Percentiles rank a stretch among this genome's conserved stretches.
These are phyloP conservation scores for Doryteuthis pealeii DNA, from an alignment of 1,140 invertebrate genomes.

Conservation along the genomic window DNA sequence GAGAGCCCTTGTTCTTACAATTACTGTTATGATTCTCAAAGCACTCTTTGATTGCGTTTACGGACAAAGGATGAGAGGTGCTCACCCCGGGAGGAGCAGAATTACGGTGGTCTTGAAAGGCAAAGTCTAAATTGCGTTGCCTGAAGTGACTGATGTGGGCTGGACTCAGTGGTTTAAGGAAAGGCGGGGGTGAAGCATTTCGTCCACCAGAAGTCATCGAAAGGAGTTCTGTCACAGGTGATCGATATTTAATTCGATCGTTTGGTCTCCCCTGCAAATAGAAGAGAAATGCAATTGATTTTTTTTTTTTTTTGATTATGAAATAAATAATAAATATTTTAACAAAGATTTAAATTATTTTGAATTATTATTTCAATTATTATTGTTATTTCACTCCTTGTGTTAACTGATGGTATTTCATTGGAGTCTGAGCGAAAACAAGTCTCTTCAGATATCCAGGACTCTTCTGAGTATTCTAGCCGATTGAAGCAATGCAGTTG, in stretches of 20 bases:
- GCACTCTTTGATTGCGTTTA: constrained; percentile 37
- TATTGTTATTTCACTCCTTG: too few relatives aligned
- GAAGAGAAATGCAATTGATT: neutral
- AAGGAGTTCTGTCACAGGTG: constrained; percentile 6
- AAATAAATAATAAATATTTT: too few relatives aligned
- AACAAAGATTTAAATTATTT: too few relatives aligned
- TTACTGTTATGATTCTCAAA: constrained; percentile 41
- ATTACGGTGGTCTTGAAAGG: constrained; percentile 18
- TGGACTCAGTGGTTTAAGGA: constrained; percentile 2
- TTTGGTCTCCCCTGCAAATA: constrained; percentile 5
- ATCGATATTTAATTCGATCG: neutral
- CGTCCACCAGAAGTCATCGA: neutral
- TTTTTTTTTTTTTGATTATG: too few relatives aligned
- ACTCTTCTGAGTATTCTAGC: too few relatives aligned
- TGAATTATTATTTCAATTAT: too few relatives aligned
- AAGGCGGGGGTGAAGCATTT: neutral
- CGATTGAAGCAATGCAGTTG: too few relatives aligned
- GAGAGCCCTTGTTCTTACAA: constrained; percentile 49
- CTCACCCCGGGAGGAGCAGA: constrained; percentile 30
- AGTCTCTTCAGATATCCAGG: too few relatives aligned
- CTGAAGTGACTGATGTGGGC: neutral
- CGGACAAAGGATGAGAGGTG: constrained; percentile 27
- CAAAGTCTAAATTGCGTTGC: too few relatives aligned
- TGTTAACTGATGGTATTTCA: too few relatives aligned
- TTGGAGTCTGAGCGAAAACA: too few relatives aligned